Evolutionary conservation across 2,888 invertebrate species (phyloP).

Genomic region (Scrobipalpa atriplicella): DNA sequence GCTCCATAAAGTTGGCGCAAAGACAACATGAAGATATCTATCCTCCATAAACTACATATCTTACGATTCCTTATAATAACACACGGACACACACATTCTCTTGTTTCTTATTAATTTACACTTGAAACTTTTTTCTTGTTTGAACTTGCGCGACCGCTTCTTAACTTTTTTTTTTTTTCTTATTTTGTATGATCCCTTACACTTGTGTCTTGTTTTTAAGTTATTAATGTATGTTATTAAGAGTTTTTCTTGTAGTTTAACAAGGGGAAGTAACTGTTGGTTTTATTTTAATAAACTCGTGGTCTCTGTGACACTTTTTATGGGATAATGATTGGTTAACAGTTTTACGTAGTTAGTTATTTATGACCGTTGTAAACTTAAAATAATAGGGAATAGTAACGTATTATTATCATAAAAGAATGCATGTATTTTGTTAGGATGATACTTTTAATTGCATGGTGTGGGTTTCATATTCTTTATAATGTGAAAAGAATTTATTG

Average conservation of each 20-base stretch:
- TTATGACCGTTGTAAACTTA: conserved; percentile 13
- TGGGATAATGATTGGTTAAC: conserved; percentile 13
- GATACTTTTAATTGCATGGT: conserved; percentile 1
- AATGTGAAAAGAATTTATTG: neutral
- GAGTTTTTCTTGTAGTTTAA: conserved; percentile 3
- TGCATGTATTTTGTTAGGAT: neutral
- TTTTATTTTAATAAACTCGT: conserved; percentile 14
- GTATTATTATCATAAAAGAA: neutral
- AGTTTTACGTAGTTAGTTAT: conserved; percentile 8
- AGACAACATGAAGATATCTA: neutral
- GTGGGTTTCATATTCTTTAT: neutral
- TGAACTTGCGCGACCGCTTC: neutral
- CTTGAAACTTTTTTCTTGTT: conserved; percentile 11
- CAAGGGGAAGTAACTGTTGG: conserved; percentile 12
- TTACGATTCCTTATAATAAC: neutral
- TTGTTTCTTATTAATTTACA: conserved; percentile 15
- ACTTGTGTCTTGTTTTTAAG: conserved; percentile 28
- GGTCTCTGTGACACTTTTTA: conserved; percentile 21
- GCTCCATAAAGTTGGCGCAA: neutral
- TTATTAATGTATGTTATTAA: conserved; percentile 29
- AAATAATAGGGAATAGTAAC: conserved; percentile 3
- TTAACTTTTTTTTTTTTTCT: conserved; percentile 17
- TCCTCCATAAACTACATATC: neutral
- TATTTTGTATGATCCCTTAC: conserved; percentile 21
- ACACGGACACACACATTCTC: neutral